Conservation (phyloP, 2,888 invertebrate species). For the Chaetogeoica ovagalla region DNA sequence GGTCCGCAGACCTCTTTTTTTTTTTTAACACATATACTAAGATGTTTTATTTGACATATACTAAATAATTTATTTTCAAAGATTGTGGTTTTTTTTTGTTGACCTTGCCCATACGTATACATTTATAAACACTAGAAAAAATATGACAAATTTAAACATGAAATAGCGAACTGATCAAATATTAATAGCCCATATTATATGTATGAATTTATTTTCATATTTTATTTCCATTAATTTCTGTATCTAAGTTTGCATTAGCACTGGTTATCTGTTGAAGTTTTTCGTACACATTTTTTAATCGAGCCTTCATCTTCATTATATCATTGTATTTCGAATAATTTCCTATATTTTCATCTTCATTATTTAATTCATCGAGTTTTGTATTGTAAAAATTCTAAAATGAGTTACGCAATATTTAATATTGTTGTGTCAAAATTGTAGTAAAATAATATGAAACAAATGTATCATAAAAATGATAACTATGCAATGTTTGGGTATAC, state of each 20-base stretch:
- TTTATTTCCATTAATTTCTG: slow-evolving; percentile 17
- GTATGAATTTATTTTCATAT: neutral
- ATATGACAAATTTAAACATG: no score
- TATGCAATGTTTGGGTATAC: no score
- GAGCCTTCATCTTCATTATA: neutral
- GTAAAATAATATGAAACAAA: neutral
- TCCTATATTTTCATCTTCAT: neutral
- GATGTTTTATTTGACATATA: no score
- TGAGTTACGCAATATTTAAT: neutral
- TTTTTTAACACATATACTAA: no score
- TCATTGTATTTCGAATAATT: neutral
- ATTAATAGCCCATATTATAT: no score
- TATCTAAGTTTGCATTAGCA: slow-evolving; percentile 6
- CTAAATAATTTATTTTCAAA: no score
- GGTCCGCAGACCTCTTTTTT: no score
- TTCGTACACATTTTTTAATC: neutral
- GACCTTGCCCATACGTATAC: no score
- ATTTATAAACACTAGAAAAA: no score
- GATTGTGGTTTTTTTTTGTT: no score
- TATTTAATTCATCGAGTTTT: slow-evolving; percentile 12
- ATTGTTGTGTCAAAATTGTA: neutral
- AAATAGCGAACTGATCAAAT: no score
- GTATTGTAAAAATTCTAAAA: slow-evolving; percentile 21
- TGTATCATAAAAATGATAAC: neutral
- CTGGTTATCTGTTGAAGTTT: slow-evolving; percentile 11